phyloP scores from a whole-genome alignment of 2,888 invertebrate species.

The Carabus problematicus region DNA sequence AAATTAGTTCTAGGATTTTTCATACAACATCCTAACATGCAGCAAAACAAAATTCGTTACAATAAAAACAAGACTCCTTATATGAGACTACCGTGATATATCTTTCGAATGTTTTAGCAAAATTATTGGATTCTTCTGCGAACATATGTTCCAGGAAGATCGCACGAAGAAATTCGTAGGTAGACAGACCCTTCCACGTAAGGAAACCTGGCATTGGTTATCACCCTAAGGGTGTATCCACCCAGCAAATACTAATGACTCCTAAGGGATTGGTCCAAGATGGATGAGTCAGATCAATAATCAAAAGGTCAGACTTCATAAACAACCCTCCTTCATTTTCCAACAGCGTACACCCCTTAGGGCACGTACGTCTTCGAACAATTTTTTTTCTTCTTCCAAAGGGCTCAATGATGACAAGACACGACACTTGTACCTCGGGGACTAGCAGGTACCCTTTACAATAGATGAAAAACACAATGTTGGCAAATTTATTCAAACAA shows the following conservation, averaged over 20 bases:
- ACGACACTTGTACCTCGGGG: too few species aligned
- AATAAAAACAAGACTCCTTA: too few species aligned
- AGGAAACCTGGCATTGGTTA: slow-evolving; percentile 28
- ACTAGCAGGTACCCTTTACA: too few species aligned
- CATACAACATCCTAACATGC: too few species aligned
- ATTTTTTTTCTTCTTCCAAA: too few species aligned
- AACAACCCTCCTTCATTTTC: slow-evolving; percentile 42
- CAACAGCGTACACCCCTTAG: slow-evolving; percentile 18
- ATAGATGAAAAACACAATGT: too few species aligned
- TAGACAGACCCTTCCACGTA: slow-evolving; percentile 29
- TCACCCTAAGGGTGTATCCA: slow-evolving; percentile 25
- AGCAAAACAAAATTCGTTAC: too few species aligned
- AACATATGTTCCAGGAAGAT: too few species aligned
- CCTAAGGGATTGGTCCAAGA: slow-evolving; percentile 40
- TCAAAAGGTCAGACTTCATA: slow-evolving; percentile 43
- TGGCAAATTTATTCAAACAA: too few species aligned
- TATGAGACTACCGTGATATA: not conserved
- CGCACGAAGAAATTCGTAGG: not conserved
- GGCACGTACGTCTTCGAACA: not conserved
- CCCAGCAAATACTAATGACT: slow-evolving; percentile 43
- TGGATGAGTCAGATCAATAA: slow-evolving; percentile 41
- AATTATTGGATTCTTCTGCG: too few species aligned
- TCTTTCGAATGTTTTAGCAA: not conserved
- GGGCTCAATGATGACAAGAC: too few species aligned
- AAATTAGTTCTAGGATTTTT: too few species aligned